phyloP scores from a whole-genome alignment of 1,140 invertebrate genomes.

The Sminthurinus signatus region DNA sequence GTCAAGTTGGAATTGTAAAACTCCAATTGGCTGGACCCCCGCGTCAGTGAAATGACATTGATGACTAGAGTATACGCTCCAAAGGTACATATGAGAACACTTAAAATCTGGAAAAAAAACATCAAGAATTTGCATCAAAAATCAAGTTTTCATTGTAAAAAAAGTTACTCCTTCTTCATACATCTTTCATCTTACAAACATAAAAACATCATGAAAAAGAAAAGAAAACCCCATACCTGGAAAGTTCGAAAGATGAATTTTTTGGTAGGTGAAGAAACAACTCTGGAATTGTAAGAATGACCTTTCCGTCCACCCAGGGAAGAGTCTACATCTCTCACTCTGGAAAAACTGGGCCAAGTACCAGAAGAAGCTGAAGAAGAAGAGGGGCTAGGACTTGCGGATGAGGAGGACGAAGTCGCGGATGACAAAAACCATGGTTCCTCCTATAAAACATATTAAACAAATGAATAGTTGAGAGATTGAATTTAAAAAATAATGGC shows the following conservation, averaged over 20 bases:
- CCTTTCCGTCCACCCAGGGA: background rate
- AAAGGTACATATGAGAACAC: slow-evolving; percentile 28
- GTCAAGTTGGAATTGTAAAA: background rate
- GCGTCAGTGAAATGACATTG: slow-evolving; percentile 20
- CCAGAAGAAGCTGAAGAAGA: background rate
- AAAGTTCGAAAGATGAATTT: slow-evolving; percentile 6
- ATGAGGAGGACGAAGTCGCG: background rate
- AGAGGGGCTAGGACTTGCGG: background rate
- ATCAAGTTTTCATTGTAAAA: background rate
- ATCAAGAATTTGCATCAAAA: background rate
- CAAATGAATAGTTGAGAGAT: no score
- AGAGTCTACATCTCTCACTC: background rate
- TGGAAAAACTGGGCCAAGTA: background rate
- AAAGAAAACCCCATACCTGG: background rate
- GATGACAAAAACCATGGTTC: slow-evolving; percentile 14
- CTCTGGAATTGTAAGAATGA: background rate
- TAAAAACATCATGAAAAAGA: background rate
- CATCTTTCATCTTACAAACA: background rate
- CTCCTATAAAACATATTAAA: no score
- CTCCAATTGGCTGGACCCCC: background rate
- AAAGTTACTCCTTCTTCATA: background rate
- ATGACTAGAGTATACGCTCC: slow-evolving; percentile 37
- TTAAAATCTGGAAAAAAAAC: slow-evolving; percentile 24
- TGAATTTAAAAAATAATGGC: no score
- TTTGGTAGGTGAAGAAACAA: background rate